These are phyloP conservation scores for Melipona quadrifasciata DNA, from an alignment of 1,140 invertebrate species.

Conservation along the genomic window DNA sequence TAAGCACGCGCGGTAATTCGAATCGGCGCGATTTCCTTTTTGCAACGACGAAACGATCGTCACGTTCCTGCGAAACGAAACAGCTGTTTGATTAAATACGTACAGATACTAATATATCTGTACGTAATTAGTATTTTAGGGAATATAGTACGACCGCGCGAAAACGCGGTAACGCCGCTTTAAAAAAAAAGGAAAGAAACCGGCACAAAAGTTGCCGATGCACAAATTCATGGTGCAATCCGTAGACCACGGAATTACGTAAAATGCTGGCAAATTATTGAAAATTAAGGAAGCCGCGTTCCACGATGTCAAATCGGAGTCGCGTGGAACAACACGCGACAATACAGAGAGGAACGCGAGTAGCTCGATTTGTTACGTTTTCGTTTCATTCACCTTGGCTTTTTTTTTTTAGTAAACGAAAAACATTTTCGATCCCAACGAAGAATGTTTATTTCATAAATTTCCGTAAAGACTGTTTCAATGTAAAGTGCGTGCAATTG, in stretches of 20 bases:
- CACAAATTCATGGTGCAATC: not conserved
- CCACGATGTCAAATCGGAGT: conserved; percentile 6
- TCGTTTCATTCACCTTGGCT: not conserved
- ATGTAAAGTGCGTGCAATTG: not conserved
- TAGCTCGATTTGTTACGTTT: not conserved
- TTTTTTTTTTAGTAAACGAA: not conserved
- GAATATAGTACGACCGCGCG: not conserved
- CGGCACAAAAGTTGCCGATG: not conserved
- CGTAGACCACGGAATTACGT: conserved; percentile 1
- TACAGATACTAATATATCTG: not conserved
- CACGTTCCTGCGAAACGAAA: not conserved
- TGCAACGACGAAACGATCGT: not conserved
- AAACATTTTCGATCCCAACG: not conserved
- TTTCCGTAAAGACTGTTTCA: too few relatives aligned
- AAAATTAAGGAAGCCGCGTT: conserved; percentile 41
- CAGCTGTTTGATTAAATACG: not conserved
- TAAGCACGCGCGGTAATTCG: not conserved
- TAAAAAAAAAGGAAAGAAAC: not conserved
- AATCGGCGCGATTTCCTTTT: not conserved
- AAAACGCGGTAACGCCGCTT: not conserved
- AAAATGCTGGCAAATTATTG: conserved; percentile 33
- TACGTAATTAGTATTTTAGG: too few relatives aligned
- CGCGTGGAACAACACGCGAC: not conserved
- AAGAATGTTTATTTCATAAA: not conserved
- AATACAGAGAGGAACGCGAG: not conserved